Evolutionary conservation across 2,797 vertebrate genomes (phyloP).

Genomic region (Hypotaenidia okinawae): DNA sequence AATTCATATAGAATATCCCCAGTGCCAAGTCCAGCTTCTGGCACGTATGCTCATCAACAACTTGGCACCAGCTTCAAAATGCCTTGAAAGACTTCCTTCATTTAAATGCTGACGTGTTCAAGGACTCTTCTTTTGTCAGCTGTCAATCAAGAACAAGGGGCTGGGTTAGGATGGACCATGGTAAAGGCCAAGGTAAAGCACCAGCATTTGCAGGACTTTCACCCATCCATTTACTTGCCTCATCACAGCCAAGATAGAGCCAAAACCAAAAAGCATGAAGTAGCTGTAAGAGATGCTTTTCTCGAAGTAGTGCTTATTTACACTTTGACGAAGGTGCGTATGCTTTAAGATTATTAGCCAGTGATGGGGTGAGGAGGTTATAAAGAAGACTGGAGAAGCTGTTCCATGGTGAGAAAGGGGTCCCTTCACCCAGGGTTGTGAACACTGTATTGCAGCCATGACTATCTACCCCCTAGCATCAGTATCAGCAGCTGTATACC

Average conservation of each 20-base stretch:
- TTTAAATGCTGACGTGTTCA: not conserved
- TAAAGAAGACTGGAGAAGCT: not conserved
- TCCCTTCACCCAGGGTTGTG: not conserved
- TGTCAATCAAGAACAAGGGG: not conserved
- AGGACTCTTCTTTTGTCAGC: not conserved
- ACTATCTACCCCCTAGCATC: not conserved
- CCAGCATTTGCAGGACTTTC: not conserved
- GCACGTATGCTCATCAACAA: fast-evolving
- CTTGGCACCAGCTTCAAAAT: not conserved
- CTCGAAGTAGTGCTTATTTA: not conserved
- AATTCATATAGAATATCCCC: not conserved
- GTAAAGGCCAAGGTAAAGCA: not conserved
- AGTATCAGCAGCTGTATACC: not conserved
- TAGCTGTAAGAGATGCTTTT: not conserved
- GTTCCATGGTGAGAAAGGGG: not conserved
- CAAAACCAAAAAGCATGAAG: not conserved
- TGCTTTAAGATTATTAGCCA: not conserved
- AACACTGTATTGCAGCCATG: not conserved
- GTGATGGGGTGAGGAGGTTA: fast-evolving
- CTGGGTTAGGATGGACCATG: too few relatives aligned
- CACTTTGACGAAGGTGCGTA: fast-evolving
- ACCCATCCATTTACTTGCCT: not conserved
- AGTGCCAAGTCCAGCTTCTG: not conserved
- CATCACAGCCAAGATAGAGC: not conserved
- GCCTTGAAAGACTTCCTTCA: not conserved